Percentiles rank a stretch among this genome's conserved stretches.
Conservation (phyloP, 2,888 invertebrate species). For the Acronicta leporina region DNA sequence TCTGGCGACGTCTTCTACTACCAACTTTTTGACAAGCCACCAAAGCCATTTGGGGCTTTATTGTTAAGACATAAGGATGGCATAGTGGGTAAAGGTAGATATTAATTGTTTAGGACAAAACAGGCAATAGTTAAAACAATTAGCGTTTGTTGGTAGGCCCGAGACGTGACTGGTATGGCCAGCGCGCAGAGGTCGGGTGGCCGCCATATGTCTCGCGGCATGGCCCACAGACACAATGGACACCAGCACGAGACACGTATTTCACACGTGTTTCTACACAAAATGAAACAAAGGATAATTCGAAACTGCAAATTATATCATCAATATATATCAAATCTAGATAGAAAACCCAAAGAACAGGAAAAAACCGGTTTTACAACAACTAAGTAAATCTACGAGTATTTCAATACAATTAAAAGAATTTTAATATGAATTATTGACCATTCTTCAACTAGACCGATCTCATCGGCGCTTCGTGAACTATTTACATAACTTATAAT, state of each 20-base stretch:
- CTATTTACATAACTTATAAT: constrained; percentile 1
- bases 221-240: constrained; percentile 25
- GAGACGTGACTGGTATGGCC: constrained; percentile 60
- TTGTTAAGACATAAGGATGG: constrained; percentile 15
- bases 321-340: too few species aligned
- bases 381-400: too few species aligned
- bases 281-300: constrained; percentile 3
- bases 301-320: neutral
- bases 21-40: constrained; percentile 42
- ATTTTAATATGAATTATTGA: too few species aligned
- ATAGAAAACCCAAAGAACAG: too few species aligned
- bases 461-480: neutral
- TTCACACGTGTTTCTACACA: constrained; percentile 28
- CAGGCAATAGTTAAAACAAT: constrained; percentile 68
- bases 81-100: constrained; percentile 33
- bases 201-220: constrained; percentile 61
- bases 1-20: constrained; percentile 63
- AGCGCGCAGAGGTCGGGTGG: constrained; percentile 59
- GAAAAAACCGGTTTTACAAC: too few species aligned
- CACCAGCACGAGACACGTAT: constrained; percentile 18
- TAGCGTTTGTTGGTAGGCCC: constrained; percentile 70
- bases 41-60: constrained; percentile 44
- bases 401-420: too few species aligned
- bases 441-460: neutral
- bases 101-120: constrained; percentile 62